These are phyloP conservation scores for Eucidaris tribuloides DNA, from an alignment of 35 echinoderm and acorn worm species.

Conservation along the genomic window DNA sequence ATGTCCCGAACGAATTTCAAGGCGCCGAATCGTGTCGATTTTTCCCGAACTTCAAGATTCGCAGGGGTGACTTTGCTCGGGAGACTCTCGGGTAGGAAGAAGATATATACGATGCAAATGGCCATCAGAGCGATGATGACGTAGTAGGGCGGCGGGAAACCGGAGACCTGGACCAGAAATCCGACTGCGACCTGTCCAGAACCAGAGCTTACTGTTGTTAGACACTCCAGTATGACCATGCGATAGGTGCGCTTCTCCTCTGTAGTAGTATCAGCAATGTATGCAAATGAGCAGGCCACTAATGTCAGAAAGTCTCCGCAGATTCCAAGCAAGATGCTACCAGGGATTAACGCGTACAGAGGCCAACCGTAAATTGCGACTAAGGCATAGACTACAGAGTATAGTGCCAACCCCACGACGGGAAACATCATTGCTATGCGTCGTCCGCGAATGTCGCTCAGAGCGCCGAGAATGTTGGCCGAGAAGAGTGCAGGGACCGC, in stretches of 20 bases:
- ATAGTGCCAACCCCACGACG: not conserved
- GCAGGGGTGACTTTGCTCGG: not conserved
- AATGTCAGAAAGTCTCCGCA: conserved; percentile 12
- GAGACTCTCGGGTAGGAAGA: not conserved
- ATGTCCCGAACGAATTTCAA: not conserved
- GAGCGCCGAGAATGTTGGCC: conserved; percentile 15
- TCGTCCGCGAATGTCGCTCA: not conserved
- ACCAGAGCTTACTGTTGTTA: not conserved
- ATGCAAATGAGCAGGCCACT: conserved; percentile 17
- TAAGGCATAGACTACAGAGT: not conserved
- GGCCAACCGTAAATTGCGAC: not conserved
- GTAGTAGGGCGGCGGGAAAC: not conserved
- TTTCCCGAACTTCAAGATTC: not conserved
- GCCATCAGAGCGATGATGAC: not conserved
- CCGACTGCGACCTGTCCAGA: not conserved
- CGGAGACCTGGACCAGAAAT: not conserved
- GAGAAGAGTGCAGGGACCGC: not conserved
- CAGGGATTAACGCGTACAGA: not conserved
- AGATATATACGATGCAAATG: conserved; percentile 4
- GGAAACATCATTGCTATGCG: conserved; percentile 15
- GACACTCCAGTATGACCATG: conserved; percentile 5
- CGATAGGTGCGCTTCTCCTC: conserved; percentile 7
- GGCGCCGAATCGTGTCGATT: not conserved
- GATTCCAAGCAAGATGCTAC: not conserved
- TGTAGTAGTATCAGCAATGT: conserved; percentile 18